Evolutionary conservation across 2,113 vertebrate genomes (phyloP).

Genomic region (Etheostoma spectabile): DNA sequence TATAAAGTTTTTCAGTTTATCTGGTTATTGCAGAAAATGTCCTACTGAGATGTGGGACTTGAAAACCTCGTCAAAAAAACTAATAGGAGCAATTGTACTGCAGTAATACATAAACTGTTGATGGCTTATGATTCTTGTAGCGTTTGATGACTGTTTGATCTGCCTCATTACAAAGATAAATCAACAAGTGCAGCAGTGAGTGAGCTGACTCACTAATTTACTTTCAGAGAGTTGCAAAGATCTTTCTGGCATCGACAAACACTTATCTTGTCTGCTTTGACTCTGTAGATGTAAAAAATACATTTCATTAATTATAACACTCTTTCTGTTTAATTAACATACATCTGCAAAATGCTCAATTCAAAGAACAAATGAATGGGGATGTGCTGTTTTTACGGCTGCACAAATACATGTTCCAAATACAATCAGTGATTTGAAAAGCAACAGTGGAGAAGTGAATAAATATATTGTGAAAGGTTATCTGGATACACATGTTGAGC

Average conservation of each 20-base stretch:
- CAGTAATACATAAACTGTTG: neutral
- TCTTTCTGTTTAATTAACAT: neutral
- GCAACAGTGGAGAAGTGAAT: neutral
- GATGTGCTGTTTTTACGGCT: neutral
- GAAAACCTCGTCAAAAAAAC: neutral
- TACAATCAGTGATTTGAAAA: neutral
- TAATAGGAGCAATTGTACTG: neutral
- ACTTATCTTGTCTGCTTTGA: conserved; percentile 27
- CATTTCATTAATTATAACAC: neutral
- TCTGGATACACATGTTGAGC: neutral
- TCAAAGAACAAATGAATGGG: neutral
- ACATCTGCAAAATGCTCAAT: neutral
- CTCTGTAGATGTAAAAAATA: conserved; percentile 11
- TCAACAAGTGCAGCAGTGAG: conserved; percentile 26
- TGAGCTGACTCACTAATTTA: conserved; percentile 38
- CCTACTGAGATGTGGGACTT: neutral
- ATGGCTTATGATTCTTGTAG: neutral
- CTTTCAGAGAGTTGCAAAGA: conserved; percentile 27
- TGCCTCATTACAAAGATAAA: conserved; percentile 11
- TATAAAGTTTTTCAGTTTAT: neutral
- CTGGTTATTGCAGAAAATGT: neutral
- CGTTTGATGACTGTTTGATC: conserved; percentile 38
- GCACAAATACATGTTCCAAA: neutral
- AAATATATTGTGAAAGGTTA: no score
- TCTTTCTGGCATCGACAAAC: conserved; percentile 33